Percentiles rank a stretch among this genome's conserved stretches.
Conservation (phyloP, 2,113 vertebrate species). For the Otolemur garnettii region DNA sequence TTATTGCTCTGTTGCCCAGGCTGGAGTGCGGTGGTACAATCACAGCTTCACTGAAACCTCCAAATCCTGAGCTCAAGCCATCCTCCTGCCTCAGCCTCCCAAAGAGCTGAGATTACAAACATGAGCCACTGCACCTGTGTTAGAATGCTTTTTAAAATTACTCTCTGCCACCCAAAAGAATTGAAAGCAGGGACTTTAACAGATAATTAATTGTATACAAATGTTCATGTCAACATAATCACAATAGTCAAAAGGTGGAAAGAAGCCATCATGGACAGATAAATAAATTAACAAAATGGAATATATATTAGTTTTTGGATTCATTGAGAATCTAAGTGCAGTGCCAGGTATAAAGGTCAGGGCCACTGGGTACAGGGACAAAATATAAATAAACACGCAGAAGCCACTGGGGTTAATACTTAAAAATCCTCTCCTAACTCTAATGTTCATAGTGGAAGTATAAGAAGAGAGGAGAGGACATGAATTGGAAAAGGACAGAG, state of each 20-base stretch:
- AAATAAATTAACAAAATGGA: no score
- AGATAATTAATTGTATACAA: background rate
- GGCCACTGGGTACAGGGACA: background rate
- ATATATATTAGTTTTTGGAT: background rate
- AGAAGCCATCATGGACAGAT: no score
- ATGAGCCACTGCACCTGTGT: no score
- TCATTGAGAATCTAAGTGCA: background rate
- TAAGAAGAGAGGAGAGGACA: background rate
- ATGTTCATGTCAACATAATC: background rate
- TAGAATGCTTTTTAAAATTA: conserved; percentile 45
- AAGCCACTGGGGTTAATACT: background rate
- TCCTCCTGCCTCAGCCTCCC: no score
- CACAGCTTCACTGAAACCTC: no score
- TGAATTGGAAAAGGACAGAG: conserved; percentile 22
- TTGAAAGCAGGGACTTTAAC: background rate
- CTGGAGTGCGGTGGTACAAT: no score
- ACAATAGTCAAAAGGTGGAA: background rate
- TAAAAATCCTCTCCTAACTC: background rate
- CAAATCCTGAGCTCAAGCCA: no score
- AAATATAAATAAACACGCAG: conserved; percentile 1
- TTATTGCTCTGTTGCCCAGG: no score
- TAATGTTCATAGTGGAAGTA: background rate
- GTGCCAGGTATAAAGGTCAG: background rate
- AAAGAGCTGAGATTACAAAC: no score
- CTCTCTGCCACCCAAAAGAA: conserved; percentile 48